Conservation (phyloP, 2,888 invertebrate genomes). For the Heliconius ethilla region DNA sequence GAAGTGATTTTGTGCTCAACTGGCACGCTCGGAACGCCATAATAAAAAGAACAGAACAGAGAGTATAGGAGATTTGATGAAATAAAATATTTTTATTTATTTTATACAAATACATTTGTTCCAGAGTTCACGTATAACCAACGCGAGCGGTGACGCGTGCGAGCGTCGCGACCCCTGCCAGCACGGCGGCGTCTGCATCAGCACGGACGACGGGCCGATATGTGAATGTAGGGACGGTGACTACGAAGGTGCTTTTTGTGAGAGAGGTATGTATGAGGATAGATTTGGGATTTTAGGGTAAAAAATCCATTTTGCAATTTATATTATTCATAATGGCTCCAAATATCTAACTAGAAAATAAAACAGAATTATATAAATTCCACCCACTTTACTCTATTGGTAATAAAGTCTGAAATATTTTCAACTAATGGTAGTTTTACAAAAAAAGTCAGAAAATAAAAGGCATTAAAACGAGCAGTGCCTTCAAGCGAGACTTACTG, state of each 20-base stretch:
- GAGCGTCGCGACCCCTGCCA: conserved; percentile 95
- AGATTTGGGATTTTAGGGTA: neutral
- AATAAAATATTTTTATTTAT: neutral
- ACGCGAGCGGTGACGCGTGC: conserved; percentile 91
- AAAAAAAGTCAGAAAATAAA: conserved; percentile 31
- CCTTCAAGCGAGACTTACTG: conserved; percentile 39
- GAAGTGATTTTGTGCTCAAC: too few relatives aligned
- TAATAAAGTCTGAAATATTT: conserved; percentile 28
- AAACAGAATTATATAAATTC: neutral
- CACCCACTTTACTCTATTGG: conserved; percentile 20
- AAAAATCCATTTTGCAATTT: neutral
- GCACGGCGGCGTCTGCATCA: conserved; percentile 97
- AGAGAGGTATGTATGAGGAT: conserved; percentile 87
- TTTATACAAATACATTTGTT: conserved; percentile 47
- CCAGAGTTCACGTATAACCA: conserved; percentile 83
- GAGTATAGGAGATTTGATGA: too few relatives aligned
- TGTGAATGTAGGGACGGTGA: conserved; percentile 97
- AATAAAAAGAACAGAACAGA: too few relatives aligned
- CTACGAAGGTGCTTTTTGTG: conserved; percentile 96
- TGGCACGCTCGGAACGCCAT: too few relatives aligned
- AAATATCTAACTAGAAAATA: neutral
- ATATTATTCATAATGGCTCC: neutral
- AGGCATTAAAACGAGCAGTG: conserved; percentile 41
- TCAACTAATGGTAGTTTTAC: conserved; percentile 13
- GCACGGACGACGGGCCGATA: conserved; percentile 95